These are phyloP conservation scores for Herminia tarsipennalis DNA, from an alignment of 2,888 invertebrate genomes.

Conservation along the genomic window DNA sequence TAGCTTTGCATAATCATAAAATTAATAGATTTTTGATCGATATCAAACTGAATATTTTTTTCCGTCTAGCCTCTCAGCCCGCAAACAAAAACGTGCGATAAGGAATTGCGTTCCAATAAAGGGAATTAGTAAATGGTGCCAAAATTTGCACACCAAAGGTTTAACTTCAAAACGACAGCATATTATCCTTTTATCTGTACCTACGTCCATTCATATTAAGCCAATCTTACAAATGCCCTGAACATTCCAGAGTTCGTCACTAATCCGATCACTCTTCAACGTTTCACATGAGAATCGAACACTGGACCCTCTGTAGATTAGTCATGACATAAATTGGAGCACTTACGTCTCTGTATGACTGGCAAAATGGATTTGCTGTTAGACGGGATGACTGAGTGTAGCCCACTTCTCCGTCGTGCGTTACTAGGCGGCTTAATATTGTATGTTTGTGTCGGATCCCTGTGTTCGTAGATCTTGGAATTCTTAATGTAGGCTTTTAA, in stretches of 20 bases:
- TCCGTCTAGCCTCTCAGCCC: too few species aligned
- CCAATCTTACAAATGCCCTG: conserved; percentile 20
- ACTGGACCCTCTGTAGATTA: conserved; percentile 56
- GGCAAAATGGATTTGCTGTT: conserved; percentile 45
- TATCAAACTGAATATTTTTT: too few species aligned
- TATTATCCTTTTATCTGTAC: conserved; percentile 1
- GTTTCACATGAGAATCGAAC: conserved; percentile 57
- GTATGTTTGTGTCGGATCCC: too few species aligned
- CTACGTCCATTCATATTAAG: conserved; percentile 11
- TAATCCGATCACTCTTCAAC: conserved; percentile 66
- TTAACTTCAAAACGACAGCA: background rate
- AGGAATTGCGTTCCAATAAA: too few species aligned
- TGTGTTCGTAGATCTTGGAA: too few species aligned
- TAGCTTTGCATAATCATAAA: too few species aligned
- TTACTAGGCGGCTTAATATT: too few species aligned
- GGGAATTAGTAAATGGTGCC: too few species aligned
- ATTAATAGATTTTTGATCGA: too few species aligned
- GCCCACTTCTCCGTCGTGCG: background rate
- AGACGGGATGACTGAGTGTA: conserved; percentile 11
- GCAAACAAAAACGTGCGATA: too few species aligned
- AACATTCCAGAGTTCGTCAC: conserved; percentile 24
- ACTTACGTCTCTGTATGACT: conserved; percentile 54
- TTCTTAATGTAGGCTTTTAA: too few species aligned
- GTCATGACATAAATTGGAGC: conserved; percentile 60
- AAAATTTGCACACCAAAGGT: background rate